phyloP scores from a whole-genome alignment of 1,140 invertebrate genomes.

The Notospermus geniculatus region DNA sequence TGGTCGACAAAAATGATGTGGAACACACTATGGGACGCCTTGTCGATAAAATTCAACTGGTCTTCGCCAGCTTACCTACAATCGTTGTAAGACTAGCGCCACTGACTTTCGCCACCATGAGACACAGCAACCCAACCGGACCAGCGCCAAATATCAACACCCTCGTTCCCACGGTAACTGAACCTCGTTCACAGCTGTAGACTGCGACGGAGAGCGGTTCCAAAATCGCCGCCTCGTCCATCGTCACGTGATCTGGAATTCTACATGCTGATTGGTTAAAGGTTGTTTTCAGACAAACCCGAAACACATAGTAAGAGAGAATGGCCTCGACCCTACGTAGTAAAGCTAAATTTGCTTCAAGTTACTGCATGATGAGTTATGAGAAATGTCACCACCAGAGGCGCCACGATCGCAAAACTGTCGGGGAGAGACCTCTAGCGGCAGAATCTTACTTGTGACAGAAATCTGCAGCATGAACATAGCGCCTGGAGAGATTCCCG shows the following conservation, averaged over 20 bases:
- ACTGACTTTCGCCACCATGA: constrained; percentile 79
- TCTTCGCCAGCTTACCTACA: constrained; percentile 64
- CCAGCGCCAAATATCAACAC: constrained; percentile 85
- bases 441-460: constrained; percentile 77
- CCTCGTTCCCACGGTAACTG: constrained; percentile 66
- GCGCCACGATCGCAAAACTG: too few relatives aligned
- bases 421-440: too few relatives aligned
- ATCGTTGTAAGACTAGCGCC: constrained; percentile 66
- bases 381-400: too few relatives aligned
- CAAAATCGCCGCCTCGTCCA: constrained; percentile 87
- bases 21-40: constrained; percentile 7
- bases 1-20: too few relatives aligned
- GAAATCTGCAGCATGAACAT: constrained; percentile 88
- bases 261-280: too few relatives aligned
- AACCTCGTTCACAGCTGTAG: constrained; percentile 79
- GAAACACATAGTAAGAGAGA: too few relatives aligned
- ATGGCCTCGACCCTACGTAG: too few relatives aligned
- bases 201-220: constrained; percentile 89
- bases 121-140: constrained; percentile 79
- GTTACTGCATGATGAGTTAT: too few relatives aligned
- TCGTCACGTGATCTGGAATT: constrained; percentile 77
- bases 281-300: too few relatives aligned
- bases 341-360: too few relatives aligned
- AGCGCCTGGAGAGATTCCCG: constrained; percentile 80
- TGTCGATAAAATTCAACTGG: too few relatives aligned